Evolutionary conservation across 2,888 invertebrate genomes (phyloP), one percentile per base, ranked within the genome.

Genomic region (Lochmaea crataegi): DNA sequence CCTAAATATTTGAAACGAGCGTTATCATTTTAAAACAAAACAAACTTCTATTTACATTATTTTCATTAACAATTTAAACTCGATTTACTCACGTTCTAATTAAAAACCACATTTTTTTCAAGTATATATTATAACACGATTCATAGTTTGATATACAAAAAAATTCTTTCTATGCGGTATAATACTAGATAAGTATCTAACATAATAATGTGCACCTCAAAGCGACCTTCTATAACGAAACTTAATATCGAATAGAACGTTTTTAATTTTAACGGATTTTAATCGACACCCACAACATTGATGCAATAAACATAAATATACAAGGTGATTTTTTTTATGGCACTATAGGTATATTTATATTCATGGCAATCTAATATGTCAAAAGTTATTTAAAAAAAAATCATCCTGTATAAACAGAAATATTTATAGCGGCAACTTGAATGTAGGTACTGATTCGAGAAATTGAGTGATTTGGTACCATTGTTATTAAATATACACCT

Each of bases 401-500:
- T 32, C 32, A 38, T 38, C 32, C 32, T 38, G 32, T 38, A 38
- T 38, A 38, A 38, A 38, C 32, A 38, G 32, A 38, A 38, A 38
- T 38, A 38, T 38, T 38, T 38, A 38, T 38, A 38, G 32, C 32
- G 32, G 7, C 9, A 38, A 12, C 16, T 18, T 7, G 10, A 53
- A 53, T 18, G 16, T n/a, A n/a, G n/a, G n/a, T n/a, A n/a, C n/a
- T n/a, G n/a, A n/a, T n/a, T 53, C 16, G 53, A 10, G 53, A 53
- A 53, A 53, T 53, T 18, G 16, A 53, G 53, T 16, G 53, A 53
- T 53, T 53, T 53, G 53, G 10, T 53, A 18, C 53, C n/a, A 72
- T 72, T 72, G 6, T 63, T 67, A 57, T 72, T 42, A 26, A 51
- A 63, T 68, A 68, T 61, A 73, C 68, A 75, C 72, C 75, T 70